Evolutionary conservation across 1,140 invertebrate genomes (phyloP).

Genomic region (Hylaeus anthracinus): DNA sequence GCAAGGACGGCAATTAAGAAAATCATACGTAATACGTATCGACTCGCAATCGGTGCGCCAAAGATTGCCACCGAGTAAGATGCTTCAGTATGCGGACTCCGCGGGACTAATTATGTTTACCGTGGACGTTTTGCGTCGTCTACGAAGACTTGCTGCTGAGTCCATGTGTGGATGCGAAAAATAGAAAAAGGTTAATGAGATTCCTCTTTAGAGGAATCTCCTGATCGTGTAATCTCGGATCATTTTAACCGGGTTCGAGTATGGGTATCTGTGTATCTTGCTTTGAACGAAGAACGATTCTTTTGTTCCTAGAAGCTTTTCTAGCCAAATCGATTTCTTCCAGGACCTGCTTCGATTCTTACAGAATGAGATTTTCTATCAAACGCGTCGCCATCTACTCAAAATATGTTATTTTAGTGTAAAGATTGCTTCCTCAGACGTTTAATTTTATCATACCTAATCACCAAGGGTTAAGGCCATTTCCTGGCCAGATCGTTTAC

Average conservation of each 20-base stretch:
- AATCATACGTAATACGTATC: background rate
- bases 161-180: background rate
- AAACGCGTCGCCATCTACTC: too few species aligned
- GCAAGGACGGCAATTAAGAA: conserved; percentile 12
- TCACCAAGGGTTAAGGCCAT: too few species aligned
- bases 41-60: background rate
- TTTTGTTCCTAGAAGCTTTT: too few species aligned
- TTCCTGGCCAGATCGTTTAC: too few species aligned
- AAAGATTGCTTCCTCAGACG: too few species aligned
- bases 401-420: too few species aligned
- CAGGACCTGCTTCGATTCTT: too few species aligned
- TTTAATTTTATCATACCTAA: too few species aligned
- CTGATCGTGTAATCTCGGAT: background rate
- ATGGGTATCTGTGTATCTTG: background rate
- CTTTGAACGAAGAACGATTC: too few species aligned
- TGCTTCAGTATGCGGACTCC: background rate
- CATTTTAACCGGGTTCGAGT: background rate
- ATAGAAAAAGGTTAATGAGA: conserved; percentile 6
- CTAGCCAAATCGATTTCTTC: too few species aligned
- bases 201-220: background rate
- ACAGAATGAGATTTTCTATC: too few species aligned
- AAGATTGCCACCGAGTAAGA: background rate
- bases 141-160: background rate
- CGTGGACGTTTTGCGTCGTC: background rate
- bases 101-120: background rate